Percentiles rank a stretch among this genome's conserved stretches.
These are phyloP conservation scores for Takifugu rubripes DNA, from an alignment of 2,797 vertebrate species.

Conservation along the genomic window DNA sequence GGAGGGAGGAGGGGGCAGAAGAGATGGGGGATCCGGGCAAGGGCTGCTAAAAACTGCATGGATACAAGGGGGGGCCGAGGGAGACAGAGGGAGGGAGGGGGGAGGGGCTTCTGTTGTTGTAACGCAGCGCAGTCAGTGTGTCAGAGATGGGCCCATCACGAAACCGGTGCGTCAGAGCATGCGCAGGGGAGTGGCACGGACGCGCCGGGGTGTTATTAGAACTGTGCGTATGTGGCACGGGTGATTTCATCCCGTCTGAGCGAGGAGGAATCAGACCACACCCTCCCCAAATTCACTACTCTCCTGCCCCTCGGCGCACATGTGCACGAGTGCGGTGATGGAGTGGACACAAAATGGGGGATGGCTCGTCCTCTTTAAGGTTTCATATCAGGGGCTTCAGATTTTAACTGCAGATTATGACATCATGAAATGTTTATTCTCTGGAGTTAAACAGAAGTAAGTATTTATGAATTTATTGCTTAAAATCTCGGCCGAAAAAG, in stretches of 20 bases:
- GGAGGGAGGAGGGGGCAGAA: constrained; percentile 27
- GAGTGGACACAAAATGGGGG: constrained; percentile 26
- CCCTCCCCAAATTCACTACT: constrained; percentile 50
- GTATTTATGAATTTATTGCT: background rate
- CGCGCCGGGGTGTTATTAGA: constrained; percentile 35
- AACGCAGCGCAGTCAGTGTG: constrained; percentile 63
- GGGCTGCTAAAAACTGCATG: constrained; percentile 80
- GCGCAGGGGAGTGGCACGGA: constrained; percentile 31
- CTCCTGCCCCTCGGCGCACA: constrained; percentile 21
- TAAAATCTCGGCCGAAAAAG: background rate
- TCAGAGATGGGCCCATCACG: constrained; percentile 64
- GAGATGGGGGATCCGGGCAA: constrained; percentile 34
- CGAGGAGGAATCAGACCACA: constrained; percentile 49
- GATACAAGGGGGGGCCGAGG: constrained; percentile 75
- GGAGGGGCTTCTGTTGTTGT: constrained; percentile 55
- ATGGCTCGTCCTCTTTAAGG: constrained; percentile 1
- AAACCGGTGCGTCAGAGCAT: constrained; percentile 61
- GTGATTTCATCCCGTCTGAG: constrained; percentile 46
- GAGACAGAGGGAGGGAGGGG: constrained; percentile 22
- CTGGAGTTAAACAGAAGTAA: too few relatives aligned
- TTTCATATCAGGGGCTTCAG: background rate
- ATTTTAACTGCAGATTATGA: background rate
- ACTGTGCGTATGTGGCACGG: constrained; percentile 24
- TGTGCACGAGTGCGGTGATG: constrained; percentile 15
- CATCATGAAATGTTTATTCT: too few relatives aligned